Evolutionary conservation across 2,888 invertebrate species (phyloP).

Genomic region (Heliconius ethilla): DNA sequence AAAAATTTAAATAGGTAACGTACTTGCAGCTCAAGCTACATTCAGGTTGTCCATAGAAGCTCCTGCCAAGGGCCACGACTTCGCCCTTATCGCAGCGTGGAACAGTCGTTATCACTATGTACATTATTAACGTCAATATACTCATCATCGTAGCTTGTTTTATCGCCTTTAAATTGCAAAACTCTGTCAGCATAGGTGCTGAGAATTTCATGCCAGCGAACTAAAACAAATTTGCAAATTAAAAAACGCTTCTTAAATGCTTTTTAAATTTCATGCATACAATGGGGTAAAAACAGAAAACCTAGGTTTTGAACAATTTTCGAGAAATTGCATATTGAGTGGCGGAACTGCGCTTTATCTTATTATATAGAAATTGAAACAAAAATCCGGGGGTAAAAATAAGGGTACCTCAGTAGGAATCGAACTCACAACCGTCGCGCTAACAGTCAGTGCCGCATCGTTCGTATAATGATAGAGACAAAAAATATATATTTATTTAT

Average conservation of each 20-base stretch:
- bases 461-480: too few species aligned
- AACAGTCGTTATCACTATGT: constrained; percentile 33
- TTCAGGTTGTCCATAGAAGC: constrained; percentile 43
- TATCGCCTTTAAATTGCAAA: constrained; percentile 39
- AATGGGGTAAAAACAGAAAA: not conserved
- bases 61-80: constrained; percentile 42
- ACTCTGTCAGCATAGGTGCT: constrained; percentile 41
- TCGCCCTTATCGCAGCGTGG: constrained; percentile 45
- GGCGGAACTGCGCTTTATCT: not conserved
- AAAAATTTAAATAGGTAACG: constrained; percentile 28
- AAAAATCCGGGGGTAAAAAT: too few species aligned
- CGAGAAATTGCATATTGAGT: too few species aligned
- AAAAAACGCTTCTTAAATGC: not conserved
- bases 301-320: too few species aligned
- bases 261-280: not conserved
- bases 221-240: constrained; percentile 38
- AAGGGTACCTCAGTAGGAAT: too few species aligned
- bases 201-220: constrained; percentile 46
- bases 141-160: constrained; percentile 40
- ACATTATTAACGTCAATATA: constrained; percentile 35
- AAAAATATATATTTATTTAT: too few species aligned
- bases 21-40: constrained; percentile 50
- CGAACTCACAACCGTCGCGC: too few species aligned
- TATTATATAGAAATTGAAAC: too few species aligned
- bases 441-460: too few species aligned